Conservation (phyloP, 2,888 invertebrate genomes). For the Meliscaeva auricollis region DNA sequence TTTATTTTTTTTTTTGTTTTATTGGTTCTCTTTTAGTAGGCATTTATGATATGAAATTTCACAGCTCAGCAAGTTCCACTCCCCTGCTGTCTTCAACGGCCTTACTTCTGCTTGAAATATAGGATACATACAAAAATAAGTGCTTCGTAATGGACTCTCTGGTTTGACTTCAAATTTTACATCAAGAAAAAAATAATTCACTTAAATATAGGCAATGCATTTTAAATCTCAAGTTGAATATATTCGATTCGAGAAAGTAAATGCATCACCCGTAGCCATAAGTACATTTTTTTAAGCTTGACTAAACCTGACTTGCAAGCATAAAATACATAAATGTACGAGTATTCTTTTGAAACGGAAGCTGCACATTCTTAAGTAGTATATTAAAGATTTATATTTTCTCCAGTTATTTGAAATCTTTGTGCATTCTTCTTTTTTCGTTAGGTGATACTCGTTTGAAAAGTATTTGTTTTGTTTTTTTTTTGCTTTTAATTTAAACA, state of each 20-base stretch:
- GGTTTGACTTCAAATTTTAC: constrained; percentile 12
- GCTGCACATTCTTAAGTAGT: background rate
- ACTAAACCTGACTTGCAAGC: constrained; percentile 10
- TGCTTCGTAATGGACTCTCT: constrained; percentile 43
- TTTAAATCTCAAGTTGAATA: constrained; percentile 13
- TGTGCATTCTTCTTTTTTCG: constrained; percentile 4
- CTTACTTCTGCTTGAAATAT: constrained; percentile 69
- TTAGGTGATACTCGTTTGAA: background rate
- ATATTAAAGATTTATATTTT: background rate
- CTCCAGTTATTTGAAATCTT: background rate
- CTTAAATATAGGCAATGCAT: background rate
- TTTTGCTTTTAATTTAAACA: constrained; percentile 53
- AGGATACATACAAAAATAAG: constrained; percentile 26
- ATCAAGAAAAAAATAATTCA: constrained; percentile 14
- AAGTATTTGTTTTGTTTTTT: background rate
- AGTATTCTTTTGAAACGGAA: constrained; percentile 31
- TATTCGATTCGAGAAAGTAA: background rate
- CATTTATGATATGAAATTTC: constrained; percentile 46
- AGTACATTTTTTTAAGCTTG: constrained; percentile 18
- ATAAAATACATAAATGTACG: constrained; percentile 6
- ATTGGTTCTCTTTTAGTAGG: background rate
- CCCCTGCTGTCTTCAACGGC: constrained; percentile 56
- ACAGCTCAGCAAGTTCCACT: constrained; percentile 72
- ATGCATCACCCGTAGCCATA: background rate
- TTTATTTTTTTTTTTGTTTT: constrained; percentile 15